phyloP scores from a whole-genome alignment of 2,888 invertebrate genomes.

The Matsumyia berberina region DNA sequence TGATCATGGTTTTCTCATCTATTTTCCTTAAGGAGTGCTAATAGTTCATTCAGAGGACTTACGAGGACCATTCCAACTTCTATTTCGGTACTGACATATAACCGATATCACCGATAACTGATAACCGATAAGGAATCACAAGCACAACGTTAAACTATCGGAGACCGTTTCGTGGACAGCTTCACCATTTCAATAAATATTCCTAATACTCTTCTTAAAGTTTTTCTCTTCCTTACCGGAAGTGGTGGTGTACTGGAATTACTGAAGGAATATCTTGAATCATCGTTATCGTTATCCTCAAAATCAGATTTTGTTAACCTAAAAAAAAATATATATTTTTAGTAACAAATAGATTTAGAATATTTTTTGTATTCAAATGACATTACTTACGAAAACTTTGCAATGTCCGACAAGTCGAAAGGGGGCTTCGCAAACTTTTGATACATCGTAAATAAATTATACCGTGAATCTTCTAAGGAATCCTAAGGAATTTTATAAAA shows the following conservation, averaged over 20 bases:
- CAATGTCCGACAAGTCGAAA: slow-evolving; percentile 83
- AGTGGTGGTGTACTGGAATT: slow-evolving; percentile 91
- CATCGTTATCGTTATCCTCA: slow-evolving; percentile 84
- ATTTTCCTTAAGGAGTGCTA: too few relatives aligned
- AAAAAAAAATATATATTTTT: slow-evolving; percentile 15
- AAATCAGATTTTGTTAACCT: slow-evolving; percentile 83
- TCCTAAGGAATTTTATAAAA: slow-evolving; percentile 79
- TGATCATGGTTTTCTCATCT: too few relatives aligned
- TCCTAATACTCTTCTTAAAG: too few relatives aligned
- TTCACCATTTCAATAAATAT: too few relatives aligned
- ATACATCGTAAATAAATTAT: slow-evolving; percentile 84
- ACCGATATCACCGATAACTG: too few relatives aligned
- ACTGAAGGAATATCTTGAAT: slow-evolving; percentile 91
- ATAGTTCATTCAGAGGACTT: too few relatives aligned
- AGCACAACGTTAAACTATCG: too few relatives aligned
- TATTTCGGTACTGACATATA: too few relatives aligned
- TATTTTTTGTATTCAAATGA: too few relatives aligned
- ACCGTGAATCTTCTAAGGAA: slow-evolving; percentile 82
- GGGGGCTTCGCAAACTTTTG: slow-evolving; percentile 84
- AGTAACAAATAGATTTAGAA: background rate
- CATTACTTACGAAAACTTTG: slow-evolving; percentile 83
- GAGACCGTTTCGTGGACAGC: too few relatives aligned
- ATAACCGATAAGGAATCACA: too few relatives aligned
- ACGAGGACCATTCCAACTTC: too few relatives aligned
- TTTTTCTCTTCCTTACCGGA: slow-evolving; percentile 83